Conservation (phyloP, 2,797 vertebrate genomes). For the Sebastes taczanowskii region DNA sequence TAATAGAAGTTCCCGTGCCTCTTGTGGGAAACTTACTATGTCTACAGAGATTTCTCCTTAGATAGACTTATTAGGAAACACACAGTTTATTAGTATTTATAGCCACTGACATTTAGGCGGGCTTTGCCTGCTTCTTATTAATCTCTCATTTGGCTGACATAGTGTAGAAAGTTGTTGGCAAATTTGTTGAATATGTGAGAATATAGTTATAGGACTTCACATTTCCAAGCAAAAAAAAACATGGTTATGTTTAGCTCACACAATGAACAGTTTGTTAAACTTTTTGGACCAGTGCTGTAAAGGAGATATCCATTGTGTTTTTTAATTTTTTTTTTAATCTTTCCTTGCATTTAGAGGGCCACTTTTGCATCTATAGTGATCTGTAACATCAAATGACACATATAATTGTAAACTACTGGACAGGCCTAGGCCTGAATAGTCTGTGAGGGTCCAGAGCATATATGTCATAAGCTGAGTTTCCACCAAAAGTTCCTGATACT, state of each 20-base stretch:
- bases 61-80: background rate
- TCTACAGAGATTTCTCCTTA: background rate
- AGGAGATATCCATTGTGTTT: background rate
- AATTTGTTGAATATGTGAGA: background rate
- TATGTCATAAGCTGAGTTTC: background rate
- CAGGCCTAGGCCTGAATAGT: background rate
- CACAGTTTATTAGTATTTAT: background rate
- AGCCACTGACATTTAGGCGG: background rate
- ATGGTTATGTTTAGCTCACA: background rate
- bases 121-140: background rate
- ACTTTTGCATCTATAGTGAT: background rate
- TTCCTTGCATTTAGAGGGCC: background rate
- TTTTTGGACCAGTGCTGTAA: background rate
- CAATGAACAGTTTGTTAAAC: background rate
- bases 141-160: background rate
- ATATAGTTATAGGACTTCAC: background rate
- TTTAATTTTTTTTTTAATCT: background rate
- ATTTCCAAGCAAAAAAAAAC: background rate
- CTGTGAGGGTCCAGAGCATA: background rate
- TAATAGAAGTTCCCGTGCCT: background rate
- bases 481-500: too few relatives aligned
- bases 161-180: background rate
- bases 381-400: background rate
- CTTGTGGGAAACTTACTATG: constrained; percentile 13
- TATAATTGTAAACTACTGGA: background rate